Evolutionary conservation across 1,140 invertebrate genomes (phyloP).

Genomic region (Hetaerina americana): DNA sequence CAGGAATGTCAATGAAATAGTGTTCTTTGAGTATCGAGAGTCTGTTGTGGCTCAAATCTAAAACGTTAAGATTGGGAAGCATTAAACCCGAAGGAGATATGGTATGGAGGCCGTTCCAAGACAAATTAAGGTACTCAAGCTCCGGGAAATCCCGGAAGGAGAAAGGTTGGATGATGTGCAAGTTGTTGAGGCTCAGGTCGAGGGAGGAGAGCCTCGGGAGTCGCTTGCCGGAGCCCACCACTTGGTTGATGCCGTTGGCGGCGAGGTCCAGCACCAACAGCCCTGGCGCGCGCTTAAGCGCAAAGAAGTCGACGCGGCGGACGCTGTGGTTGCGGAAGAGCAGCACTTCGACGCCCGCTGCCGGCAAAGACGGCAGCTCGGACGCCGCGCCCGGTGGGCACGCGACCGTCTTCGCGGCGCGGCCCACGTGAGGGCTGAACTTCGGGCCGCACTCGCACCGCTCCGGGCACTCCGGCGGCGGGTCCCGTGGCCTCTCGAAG

Average conservation of each 20-base stretch:
- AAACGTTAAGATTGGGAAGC: neutral
- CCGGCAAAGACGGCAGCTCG: neutral
- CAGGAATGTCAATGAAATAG: neutral
- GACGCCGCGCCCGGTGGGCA: neutral
- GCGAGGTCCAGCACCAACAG: neutral
- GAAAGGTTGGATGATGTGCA: conserved; percentile 2
- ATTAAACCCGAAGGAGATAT: neutral
- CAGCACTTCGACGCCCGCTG: neutral
- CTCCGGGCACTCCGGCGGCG: neutral
- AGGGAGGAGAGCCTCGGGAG: neutral
- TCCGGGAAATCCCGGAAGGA: neutral
- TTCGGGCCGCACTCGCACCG: neutral
- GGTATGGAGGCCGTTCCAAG: conserved; percentile 1
- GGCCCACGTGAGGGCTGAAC: neutral
- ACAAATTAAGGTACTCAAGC: neutral
- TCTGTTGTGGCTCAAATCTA: neutral
- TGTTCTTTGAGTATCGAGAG: conserved; percentile 2
- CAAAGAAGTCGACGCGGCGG: conserved; percentile 1
- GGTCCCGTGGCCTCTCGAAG: neutral
- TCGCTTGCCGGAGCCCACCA: conserved; percentile 3
- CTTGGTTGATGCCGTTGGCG: neutral
- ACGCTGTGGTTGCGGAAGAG: conserved; percentile 1
- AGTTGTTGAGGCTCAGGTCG: conserved; percentile 1
- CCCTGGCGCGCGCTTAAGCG: neutral
- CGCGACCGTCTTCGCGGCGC: neutral